phyloP scores from a whole-genome alignment of 2,113 vertebrate genomes.

The Spea multiplicata region DNA sequence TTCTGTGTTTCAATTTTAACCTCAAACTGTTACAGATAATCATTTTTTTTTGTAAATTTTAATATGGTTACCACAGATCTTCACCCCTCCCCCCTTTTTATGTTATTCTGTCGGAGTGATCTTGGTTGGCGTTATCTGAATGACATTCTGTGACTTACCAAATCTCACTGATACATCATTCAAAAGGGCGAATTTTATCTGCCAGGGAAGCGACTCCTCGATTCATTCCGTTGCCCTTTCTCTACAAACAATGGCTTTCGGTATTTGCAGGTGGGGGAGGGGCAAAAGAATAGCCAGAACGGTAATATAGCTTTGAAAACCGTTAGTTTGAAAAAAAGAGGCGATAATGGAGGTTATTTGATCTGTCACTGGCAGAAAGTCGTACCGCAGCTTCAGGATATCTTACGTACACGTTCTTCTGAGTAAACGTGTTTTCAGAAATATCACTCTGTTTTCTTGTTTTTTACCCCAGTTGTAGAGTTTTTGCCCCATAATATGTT shows the following conservation, averaged over 20 bases:
- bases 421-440: too few species aligned
- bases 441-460: too few species aligned
- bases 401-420: too few species aligned
- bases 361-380: conserved; percentile 12
- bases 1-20: too few species aligned
- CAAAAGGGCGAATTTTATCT: conserved; percentile 43
- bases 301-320: conserved; percentile 7
- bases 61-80: too few species aligned
- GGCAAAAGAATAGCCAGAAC: conserved; percentile 3
- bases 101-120: conserved; percentile 7
- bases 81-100: too few species aligned
- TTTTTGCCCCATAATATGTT: too few species aligned
- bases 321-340: not conserved
- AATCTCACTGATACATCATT: conserved; percentile 41
- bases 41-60: too few species aligned
- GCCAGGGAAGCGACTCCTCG: conserved; percentile 24
- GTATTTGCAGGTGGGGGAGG: not conserved
- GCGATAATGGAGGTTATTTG: conserved; percentile 8
- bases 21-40: too few species aligned
- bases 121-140: conserved; percentile 36
- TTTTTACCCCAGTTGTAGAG: too few species aligned
- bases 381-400: too few species aligned
- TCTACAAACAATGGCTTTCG: conserved; percentile 16
- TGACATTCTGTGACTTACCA: conserved; percentile 40
- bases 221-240: conserved; percentile 22